Evolutionary conservation across 2,888 invertebrate species (phyloP).

Genomic region (Amitus sp.): DNA sequence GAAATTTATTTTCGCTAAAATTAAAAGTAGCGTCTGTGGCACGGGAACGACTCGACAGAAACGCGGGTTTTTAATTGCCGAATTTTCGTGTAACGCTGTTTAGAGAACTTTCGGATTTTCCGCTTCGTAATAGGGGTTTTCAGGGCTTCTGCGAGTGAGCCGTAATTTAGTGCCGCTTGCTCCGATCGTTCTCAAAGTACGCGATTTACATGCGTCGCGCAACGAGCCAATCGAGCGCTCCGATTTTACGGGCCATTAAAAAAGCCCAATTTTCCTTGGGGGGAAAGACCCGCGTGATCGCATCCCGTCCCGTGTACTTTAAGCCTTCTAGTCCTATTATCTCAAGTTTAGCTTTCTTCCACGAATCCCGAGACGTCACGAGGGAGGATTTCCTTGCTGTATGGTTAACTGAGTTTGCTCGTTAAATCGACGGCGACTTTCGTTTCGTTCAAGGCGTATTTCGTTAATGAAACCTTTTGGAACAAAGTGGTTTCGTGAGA

Average conservation of each 20-base stretch:
- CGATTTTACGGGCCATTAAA: slow-evolving; percentile 4
- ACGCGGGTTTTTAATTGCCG: too few species aligned
- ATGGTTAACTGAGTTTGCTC: slow-evolving; percentile 34
- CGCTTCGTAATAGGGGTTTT: too few species aligned
- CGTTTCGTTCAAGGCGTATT: slow-evolving; percentile 25
- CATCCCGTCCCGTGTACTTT: slow-evolving; percentile 42
- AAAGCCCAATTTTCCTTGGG: neutral
- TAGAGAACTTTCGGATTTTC: too few species aligned
- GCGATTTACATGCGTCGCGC: slow-evolving; percentile 4
- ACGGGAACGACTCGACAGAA: too few species aligned
- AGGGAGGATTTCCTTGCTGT: slow-evolving; percentile 28
- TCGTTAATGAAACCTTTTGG: slow-evolving; percentile 15
- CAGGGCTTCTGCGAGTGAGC: neutral
- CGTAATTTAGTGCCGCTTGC: slow-evolving; percentile 4
- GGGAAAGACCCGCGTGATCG: slow-evolving; percentile 29
- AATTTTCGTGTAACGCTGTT: too few species aligned
- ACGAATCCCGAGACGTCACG: slow-evolving; percentile 33
- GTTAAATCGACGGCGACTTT: slow-evolving; percentile 26
- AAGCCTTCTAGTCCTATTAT: slow-evolving; percentile 40
- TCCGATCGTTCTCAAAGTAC: slow-evolving; percentile 2
- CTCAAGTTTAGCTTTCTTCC: slow-evolving; percentile 36
- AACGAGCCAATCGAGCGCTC: neutral
- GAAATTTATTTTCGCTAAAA: too few species aligned
- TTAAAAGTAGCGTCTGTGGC: too few species aligned
- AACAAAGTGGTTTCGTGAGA: slow-evolving; percentile 6